Conservation (phyloP, 2,797 vertebrate genomes). For the Calcarius lapponicus region DNA sequence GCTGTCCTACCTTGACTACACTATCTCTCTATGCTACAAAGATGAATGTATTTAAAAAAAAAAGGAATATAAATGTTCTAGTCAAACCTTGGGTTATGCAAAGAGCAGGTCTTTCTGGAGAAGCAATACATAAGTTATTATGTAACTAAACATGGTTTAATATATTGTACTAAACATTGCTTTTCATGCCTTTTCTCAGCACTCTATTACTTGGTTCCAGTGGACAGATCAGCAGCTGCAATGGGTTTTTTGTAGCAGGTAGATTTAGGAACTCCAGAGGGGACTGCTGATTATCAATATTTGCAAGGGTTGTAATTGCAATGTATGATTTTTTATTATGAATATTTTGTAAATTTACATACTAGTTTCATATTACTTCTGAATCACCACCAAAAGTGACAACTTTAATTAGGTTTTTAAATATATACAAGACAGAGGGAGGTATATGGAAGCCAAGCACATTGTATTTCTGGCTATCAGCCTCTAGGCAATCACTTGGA, state of each 20-base stretch:
- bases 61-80: neutral
- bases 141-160: neutral
- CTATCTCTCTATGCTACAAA: neutral
- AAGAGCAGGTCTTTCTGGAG: neutral
- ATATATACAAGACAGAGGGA: neutral
- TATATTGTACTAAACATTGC: neutral
- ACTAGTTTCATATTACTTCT: neutral
- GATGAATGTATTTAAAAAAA: neutral
- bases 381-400: neutral
- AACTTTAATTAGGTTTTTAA: neutral
- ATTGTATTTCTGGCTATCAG: neutral
- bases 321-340: neutral
- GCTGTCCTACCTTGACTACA: neutral
- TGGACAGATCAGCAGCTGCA: slow-evolving; percentile 9
- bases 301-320: neutral
- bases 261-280: neutral
- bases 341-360: neutral
- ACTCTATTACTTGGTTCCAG: neutral
- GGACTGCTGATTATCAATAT: neutral
- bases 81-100: neutral
- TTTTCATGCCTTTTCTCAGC: slow-evolving; percentile 37
- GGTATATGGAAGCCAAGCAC: neutral
- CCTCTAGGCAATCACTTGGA: neutral
- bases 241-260: neutral
- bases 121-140: neutral